Evolutionary conservation across 2,113 vertebrate genomes (phyloP).

Genomic region (Planiliza haematocheilus): DNA sequence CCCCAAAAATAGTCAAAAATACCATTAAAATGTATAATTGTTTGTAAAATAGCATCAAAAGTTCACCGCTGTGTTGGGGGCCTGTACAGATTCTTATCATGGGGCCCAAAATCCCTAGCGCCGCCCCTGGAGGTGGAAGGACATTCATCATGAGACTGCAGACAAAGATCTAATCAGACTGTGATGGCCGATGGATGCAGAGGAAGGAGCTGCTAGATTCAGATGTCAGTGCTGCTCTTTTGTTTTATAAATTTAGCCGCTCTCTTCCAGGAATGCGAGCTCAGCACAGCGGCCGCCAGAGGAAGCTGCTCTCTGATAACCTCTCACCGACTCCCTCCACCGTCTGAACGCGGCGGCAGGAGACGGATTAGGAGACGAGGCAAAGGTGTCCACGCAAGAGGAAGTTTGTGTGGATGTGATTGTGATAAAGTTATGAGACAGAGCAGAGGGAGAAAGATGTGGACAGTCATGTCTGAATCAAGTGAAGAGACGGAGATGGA

Average conservation of each 20-base stretch:
- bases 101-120: too few relatives aligned
- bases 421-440: neutral
- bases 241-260: neutral
- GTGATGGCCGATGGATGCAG: too few relatives aligned
- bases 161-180: too few relatives aligned
- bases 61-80: too few relatives aligned
- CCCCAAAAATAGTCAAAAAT: too few relatives aligned
- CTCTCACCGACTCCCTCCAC: neutral
- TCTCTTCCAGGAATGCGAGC: slow-evolving; percentile 35
- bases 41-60: too few relatives aligned
- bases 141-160: too few relatives aligned
- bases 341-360: neutral
- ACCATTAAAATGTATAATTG: too few relatives aligned
- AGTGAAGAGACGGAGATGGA: too few relatives aligned
- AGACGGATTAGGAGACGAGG: neutral
- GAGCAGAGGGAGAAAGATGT: neutral
- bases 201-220: neutral
- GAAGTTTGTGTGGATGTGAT: slow-evolving; percentile 3
- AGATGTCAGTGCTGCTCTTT: neutral
- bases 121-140: too few relatives aligned
- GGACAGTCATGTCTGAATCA: too few relatives aligned
- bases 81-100: too few relatives aligned
- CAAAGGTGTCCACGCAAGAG: slow-evolving; percentile 40
- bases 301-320: slow-evolving; percentile 41
- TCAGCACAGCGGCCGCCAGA: slow-evolving; percentile 50